phyloP scores from a whole-genome alignment of 2,113 vertebrate genomes.

The Lophotis ruficrista region DNA sequence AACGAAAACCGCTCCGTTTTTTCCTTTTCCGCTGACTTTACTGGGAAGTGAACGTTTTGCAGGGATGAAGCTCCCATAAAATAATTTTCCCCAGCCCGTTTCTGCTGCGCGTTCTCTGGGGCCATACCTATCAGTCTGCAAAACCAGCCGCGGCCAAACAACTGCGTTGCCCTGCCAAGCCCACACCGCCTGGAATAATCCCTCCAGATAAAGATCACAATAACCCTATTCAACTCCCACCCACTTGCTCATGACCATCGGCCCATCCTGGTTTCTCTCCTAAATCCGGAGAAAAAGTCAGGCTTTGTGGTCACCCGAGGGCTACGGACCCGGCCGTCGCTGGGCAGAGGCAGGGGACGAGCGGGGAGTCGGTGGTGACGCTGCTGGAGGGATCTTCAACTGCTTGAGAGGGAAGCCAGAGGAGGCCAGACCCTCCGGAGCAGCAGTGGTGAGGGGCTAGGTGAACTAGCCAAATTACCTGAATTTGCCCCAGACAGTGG shows the following conservation, averaged over 20 bases:
- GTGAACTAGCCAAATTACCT: background rate
- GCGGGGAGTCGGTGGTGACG: background rate
- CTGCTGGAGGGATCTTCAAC: background rate
- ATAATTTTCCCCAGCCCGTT: background rate
- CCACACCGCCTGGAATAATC: conserved; percentile 17
- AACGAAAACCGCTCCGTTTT: background rate
- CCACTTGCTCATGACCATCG: conserved; percentile 1
- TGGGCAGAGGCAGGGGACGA: background rate
- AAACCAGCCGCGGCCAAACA: background rate
- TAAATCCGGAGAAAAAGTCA: background rate
- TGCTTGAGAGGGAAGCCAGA: background rate
- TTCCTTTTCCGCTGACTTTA: background rate
- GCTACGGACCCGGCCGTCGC: rapidly evolving
- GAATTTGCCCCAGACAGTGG: background rate
- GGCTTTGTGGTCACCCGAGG: background rate
- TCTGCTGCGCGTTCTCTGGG: background rate
- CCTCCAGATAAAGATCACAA: conserved; percentile 50
- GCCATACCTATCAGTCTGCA: background rate
- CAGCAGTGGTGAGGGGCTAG: background rate
- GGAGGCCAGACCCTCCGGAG: background rate
- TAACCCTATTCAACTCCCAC: conserved; percentile 27
- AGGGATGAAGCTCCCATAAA: background rate
- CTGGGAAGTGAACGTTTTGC: background rate
- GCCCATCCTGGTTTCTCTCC: conserved; percentile 37
- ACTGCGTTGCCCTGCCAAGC: background rate